Conservation (phyloP, 2,888 invertebrate genomes). For the Alcis repandata region DNA sequence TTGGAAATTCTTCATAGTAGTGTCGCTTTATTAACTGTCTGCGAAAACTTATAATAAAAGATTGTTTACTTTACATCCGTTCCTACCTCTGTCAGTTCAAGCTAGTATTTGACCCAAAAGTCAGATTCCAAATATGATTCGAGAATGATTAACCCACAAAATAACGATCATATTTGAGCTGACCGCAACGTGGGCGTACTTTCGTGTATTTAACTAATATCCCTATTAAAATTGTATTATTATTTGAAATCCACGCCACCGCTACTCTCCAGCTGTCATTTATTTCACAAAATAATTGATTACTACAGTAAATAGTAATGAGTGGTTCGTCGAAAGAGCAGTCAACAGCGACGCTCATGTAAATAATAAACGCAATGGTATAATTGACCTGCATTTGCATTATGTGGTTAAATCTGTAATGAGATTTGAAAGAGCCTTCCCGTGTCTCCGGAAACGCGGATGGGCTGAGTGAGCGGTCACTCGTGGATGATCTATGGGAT, state of each 20-base stretch:
- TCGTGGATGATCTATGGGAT: slow-evolving; percentile 76
- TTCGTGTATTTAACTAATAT: background rate
- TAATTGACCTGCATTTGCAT: slow-evolving; percentile 41
- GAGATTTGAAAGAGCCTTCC: slow-evolving; percentile 66
- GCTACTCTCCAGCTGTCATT: background rate
- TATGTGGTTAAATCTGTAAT: slow-evolving; percentile 62
- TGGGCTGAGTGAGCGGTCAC: slow-evolving; percentile 63
- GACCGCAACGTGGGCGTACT: background rate
- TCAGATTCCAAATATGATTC: background rate
- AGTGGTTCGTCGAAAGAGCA: slow-evolving; percentile 14
- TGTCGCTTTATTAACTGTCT: slow-evolving; percentile 37
- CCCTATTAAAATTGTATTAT: background rate
- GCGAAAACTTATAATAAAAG: slow-evolving; percentile 42
- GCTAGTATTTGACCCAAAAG: background rate
- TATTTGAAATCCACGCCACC: background rate
- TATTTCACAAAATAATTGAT: slow-evolving; percentile 15
- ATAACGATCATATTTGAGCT: background rate
- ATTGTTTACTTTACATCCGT: background rate
- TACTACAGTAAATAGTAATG: slow-evolving; percentile 27
- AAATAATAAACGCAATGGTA: slow-evolving; percentile 18
- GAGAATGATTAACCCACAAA: background rate
- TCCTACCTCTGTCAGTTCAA: background rate
- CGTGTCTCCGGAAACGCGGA: slow-evolving; percentile 56
- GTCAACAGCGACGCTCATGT: slow-evolving; percentile 4
- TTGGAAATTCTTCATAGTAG: slow-evolving; percentile 4